Evolutionary conservation across 64 coral and sea anemone species (phyloP), one percentile per base, ranked within the genome.

Genomic region (Astreopora myriophthalma): DNA sequence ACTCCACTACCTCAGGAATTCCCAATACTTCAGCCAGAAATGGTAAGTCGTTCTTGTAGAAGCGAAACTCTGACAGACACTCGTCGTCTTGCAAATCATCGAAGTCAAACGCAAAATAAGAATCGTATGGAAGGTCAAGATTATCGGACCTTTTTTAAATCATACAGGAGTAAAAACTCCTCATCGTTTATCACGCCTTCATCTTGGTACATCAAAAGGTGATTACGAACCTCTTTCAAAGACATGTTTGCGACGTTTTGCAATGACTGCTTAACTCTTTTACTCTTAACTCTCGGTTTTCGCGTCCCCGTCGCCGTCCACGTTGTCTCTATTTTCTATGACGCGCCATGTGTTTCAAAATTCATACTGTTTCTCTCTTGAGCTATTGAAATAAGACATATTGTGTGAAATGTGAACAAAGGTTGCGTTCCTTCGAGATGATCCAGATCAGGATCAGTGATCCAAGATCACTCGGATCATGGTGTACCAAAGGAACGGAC

Each of bases 131-230:
- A 1, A 78, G 48, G 19, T 78, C 75, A 10, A 78, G 35, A 78
- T 42, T 42, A 55, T 78, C 26, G 26, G 35, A 78, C 2, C 20
- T n/a, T 38, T 23, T 78, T 78, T 78, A 78, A 55, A 32, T 78
- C 75, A 46, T 78, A 78, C 75, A 78, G 26, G 25, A 39, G 38
- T 29, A 78, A 26, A 78, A 39, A 5, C 23, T 78, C 36, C 26
- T 55, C 48, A 55, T 78, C 75, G 19, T 78, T 78, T 28, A 78
- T 38, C 17, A 78, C 9, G 9, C 75, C 75, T 12, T 48, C 38
- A 46, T 48, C 8, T 34, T 78, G n/a, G 75, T 48, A 23, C n/a
- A 78, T 78, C n/a, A 78, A 55, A 48, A 78, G 13, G 19, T 78
- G 75, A 78, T 78, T 30, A 35, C 38, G 20, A 55, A 78, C 75